These are phyloP conservation scores for Ictidomys tridecemlineatus DNA, from an alignment of 2,113 vertebrate genomes.

Conservation along the genomic window DNA sequence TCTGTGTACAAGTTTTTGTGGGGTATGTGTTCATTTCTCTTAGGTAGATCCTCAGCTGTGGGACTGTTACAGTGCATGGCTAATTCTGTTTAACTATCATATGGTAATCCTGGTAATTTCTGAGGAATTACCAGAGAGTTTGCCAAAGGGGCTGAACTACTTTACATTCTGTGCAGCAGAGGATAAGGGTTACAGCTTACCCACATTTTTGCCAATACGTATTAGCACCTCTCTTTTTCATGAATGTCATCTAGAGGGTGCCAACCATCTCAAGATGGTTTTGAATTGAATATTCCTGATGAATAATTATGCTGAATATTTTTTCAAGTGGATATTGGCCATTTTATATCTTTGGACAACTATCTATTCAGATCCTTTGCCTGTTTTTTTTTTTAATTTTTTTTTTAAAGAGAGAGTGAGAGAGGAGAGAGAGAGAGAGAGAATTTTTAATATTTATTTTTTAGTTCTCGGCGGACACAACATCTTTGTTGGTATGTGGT, in stretches of 20 bases:
- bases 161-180: background rate
- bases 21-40: background rate
- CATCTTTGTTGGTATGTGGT: too few relatives aligned
- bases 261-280: background rate
- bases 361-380: background rate
- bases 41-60: background rate
- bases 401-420: too few relatives aligned
- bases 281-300: background rate
- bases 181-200: background rate
- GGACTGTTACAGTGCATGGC: background rate
- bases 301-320: background rate
- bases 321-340: background rate
- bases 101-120: too few relatives aligned
- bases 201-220: background rate
- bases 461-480: too few relatives aligned
- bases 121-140: background rate
- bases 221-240: background rate
- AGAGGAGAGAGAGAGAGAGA: too few relatives aligned
- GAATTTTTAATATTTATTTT: too few relatives aligned
- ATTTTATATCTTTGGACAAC: background rate
- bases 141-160: background rate
- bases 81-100: background rate
- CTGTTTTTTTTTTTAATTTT: slow-evolving; percentile 49
- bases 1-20: background rate
- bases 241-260: background rate